These are phyloP conservation scores for Oncorhynchus nerka DNA, from an alignment of 2,113 vertebrate species.

Conservation along the genomic window DNA sequence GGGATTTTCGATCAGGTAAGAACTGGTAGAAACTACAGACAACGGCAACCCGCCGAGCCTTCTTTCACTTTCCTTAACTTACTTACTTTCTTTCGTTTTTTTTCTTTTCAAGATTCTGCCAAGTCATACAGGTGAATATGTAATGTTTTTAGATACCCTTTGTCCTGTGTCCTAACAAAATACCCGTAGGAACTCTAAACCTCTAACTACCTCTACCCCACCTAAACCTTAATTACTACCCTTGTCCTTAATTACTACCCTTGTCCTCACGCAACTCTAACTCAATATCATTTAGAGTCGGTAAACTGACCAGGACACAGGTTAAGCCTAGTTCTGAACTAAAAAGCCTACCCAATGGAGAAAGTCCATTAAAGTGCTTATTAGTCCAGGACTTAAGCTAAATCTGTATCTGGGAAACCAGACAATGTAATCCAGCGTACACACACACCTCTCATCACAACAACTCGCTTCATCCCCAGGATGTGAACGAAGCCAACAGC, in stretches of 20 bases:
- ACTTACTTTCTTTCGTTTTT: not conserved
- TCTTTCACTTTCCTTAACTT: slow-evolving; percentile 11
- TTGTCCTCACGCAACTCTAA: not conserved
- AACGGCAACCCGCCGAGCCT: not conserved
- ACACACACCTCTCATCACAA: not conserved
- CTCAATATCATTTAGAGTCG: not conserved
- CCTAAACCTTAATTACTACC: not conserved
- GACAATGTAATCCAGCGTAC: not conserved
- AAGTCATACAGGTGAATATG: not conserved
- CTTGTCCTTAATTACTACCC: not conserved
- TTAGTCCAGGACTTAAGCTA: too few species aligned
- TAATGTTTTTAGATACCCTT: not conserved
- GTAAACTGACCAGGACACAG: too few species aligned
- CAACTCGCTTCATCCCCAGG: slow-evolving; percentile 61
- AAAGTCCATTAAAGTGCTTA: too few species aligned
- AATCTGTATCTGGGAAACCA: too few species aligned
- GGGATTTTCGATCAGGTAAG: slow-evolving; percentile 86
- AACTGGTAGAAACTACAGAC: not conserved
- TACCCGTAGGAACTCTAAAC: not conserved
- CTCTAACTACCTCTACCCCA: not conserved
- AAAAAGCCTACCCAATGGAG: too few species aligned
- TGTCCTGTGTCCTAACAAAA: not conserved
- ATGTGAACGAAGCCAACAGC: slow-evolving; percentile 80
- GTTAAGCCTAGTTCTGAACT: too few species aligned
- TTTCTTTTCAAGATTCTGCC: slow-evolving; percentile 6